These are phyloP conservation scores for Acanthococcus lagerstroemiae DNA, from an alignment of 2,888 invertebrate genomes.

Conservation along the genomic window DNA sequence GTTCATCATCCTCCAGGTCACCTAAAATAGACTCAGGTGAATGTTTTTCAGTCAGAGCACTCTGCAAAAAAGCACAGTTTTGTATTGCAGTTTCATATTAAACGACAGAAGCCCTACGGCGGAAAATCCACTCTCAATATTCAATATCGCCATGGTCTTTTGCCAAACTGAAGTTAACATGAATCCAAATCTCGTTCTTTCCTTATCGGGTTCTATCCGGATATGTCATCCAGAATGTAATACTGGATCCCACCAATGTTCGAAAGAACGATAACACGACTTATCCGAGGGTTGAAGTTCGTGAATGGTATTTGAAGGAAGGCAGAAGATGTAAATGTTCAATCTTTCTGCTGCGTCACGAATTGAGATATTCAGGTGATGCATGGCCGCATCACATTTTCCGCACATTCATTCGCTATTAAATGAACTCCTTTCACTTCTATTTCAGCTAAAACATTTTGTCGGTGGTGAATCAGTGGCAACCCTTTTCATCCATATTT, in stretches of 20 bases:
- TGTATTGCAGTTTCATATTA: conserved; percentile 37
- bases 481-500: conserved; percentile 39
- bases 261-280: conserved; percentile 39
- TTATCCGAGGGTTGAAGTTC: conserved; percentile 41
- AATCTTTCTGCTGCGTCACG: conserved; percentile 38
- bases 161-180: conserved; percentile 37
- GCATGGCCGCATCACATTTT: conserved; percentile 40
- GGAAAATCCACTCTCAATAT: conserved; percentile 38
- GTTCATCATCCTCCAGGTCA: neutral
- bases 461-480: conserved; percentile 38
- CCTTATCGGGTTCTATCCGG: conserved; percentile 36
- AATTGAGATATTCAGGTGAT: conserved; percentile 39
- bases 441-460: conserved; percentile 38
- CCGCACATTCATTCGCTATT: conserved; percentile 39
- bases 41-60: neutral
- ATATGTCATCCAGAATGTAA: conserved; percentile 38
- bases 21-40: neutral
- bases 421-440: conserved; percentile 39
- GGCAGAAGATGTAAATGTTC: conserved; percentile 39
- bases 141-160: conserved; percentile 36
- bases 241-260: conserved; percentile 40
- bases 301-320: conserved; percentile 41
- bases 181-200: conserved; percentile 39
- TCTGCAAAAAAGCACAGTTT: conserved; percentile 38
- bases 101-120: conserved; percentile 38